Conservation (phyloP, 2,888 invertebrate genomes). For the Timema podura region DNA sequence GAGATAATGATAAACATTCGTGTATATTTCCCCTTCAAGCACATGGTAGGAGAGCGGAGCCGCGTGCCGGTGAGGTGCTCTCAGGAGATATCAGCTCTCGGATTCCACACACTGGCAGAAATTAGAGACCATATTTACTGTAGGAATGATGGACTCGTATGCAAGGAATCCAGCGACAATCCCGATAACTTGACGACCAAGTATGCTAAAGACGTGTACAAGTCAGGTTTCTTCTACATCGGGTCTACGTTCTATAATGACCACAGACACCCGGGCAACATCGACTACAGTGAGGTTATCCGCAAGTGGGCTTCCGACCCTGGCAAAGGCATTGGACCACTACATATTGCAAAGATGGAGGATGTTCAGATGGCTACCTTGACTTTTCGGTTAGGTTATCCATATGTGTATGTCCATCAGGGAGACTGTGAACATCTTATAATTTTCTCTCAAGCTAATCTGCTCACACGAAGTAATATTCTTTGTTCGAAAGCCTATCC, state of each 20-base stretch:
- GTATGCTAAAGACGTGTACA: slow-evolving; percentile 50
- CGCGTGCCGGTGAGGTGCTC: slow-evolving; percentile 38
- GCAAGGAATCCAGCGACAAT: slow-evolving; percentile 45
- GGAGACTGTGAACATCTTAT: slow-evolving; percentile 90
- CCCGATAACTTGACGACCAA: slow-evolving; percentile 37
- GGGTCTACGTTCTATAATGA: slow-evolving; percentile 78
- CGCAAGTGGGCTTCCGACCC: slow-evolving; percentile 57
- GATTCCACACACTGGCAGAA: slow-evolving; percentile 62
- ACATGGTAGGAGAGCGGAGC: slow-evolving; percentile 27
- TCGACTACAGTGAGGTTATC: slow-evolving; percentile 64
- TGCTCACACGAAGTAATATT: neutral
- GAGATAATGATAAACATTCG: slow-evolving; percentile 49
- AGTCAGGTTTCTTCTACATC: slow-evolving; percentile 73
- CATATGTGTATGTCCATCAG: slow-evolving; percentile 84
- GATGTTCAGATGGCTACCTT: slow-evolving; percentile 43
- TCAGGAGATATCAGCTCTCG: slow-evolving; percentile 61
- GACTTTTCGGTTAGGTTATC: slow-evolving; percentile 54
- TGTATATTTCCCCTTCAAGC: slow-evolving; percentile 49
- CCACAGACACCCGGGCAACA: slow-evolving; percentile 51
- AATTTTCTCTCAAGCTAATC: slow-evolving; percentile 67
- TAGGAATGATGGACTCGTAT: slow-evolving; percentile 55
- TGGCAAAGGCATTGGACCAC: slow-evolving; percentile 44
- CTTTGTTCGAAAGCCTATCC: slow-evolving; percentile 6
- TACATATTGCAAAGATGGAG: slow-evolving; percentile 55
- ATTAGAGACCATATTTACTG: slow-evolving; percentile 74